phyloP scores from a whole-genome alignment of 2,113 vertebrate genomes.

The Laterallus jamaicensis region DNA sequence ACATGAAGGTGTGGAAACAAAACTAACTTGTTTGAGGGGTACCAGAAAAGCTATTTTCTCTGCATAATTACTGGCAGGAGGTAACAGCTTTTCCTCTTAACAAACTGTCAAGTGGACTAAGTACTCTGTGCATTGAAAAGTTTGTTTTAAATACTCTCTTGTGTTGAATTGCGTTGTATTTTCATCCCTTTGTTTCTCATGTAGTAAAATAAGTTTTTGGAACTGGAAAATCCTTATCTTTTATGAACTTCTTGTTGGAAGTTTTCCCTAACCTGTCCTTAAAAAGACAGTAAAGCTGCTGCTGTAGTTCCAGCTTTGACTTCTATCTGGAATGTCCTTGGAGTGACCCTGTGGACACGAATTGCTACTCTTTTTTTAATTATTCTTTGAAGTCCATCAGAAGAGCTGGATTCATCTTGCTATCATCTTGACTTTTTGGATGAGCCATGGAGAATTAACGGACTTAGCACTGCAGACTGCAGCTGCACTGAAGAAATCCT shows the following conservation, averaged over 20 bases:
- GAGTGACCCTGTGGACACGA: not conserved
- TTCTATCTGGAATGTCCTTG: not conserved
- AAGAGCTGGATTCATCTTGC: conserved; percentile 38
- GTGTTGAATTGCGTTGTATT: conserved; percentile 26
- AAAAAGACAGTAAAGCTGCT: conserved; percentile 25
- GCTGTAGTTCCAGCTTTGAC: not conserved
- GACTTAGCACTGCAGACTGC: not conserved
- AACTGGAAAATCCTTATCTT: conserved; percentile 50
- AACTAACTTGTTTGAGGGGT: conserved; percentile 46
- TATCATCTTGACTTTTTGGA: not conserved
- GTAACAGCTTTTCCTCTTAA: conserved; percentile 49
- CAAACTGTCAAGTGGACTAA: not conserved
- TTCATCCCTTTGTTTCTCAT: conserved; percentile 12
- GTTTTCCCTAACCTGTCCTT: conserved; percentile 1
- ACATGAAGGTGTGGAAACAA: conserved; percentile 24
- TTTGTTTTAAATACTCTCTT: conserved; percentile 26
- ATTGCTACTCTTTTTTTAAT: not conserved
- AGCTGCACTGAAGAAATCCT: not conserved
- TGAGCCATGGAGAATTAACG: not conserved
- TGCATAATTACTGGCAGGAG: not conserved
- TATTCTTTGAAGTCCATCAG: not conserved
- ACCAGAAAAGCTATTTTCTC: conserved; percentile 27
- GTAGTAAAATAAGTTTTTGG: conserved; percentile 19
- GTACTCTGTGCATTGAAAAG: conserved; percentile 15
- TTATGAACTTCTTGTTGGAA: not conserved